These are phyloP conservation scores for Platynereis dumerilii DNA, from an alignment of 2,888 invertebrate species.

Conservation along the genomic window DNA sequence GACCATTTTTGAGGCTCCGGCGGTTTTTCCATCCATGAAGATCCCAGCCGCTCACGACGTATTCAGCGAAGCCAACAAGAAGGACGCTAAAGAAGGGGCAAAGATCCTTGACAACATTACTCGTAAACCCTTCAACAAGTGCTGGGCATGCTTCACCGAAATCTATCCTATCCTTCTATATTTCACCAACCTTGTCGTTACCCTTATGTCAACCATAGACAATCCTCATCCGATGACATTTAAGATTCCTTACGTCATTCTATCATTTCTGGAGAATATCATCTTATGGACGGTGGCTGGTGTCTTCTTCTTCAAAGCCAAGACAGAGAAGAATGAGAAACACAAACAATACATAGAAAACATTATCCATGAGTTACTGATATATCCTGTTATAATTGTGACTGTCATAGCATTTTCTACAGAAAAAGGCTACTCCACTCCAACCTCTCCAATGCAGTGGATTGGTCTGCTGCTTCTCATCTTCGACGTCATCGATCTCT, in stretches of 20 bases:
- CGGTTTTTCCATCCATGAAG: too few relatives aligned
- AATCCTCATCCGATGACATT: constrained; percentile 13
- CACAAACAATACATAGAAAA: constrained; percentile 33
- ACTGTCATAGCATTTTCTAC: constrained; percentile 28
- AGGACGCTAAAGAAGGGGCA: constrained; percentile 20
- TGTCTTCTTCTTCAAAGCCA: too few relatives aligned
- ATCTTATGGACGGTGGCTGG: too few relatives aligned
- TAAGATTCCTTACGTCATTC: constrained; percentile 23
- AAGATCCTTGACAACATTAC: constrained; percentile 18
- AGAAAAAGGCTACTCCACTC: constrained; percentile 24
- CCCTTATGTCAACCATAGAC: constrained; percentile 17
- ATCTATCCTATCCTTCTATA: constrained; percentile 16
- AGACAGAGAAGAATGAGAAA: constrained; percentile 18
- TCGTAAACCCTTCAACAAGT: constrained; percentile 24
- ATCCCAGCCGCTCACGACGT: too few relatives aligned
- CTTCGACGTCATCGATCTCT: constrained; percentile 23
- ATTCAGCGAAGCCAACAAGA: constrained; percentile 19
- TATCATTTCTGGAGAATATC: constrained; percentile 24
- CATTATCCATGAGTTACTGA: constrained; percentile 26
- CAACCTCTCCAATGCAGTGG: neutral
- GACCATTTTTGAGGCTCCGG: too few relatives aligned
- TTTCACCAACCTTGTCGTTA: constrained; percentile 20
- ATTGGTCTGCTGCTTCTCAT: constrained; percentile 24
- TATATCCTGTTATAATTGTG: constrained; percentile 28
- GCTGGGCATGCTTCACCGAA: constrained; percentile 19